A percentile compares a stretch with the other conserved stretches of the same genome.
These are phyloP conservation scores for Hystrix cristata DNA, from an alignment of 2,113 vertebrate species.

Conservation along the genomic window DNA sequence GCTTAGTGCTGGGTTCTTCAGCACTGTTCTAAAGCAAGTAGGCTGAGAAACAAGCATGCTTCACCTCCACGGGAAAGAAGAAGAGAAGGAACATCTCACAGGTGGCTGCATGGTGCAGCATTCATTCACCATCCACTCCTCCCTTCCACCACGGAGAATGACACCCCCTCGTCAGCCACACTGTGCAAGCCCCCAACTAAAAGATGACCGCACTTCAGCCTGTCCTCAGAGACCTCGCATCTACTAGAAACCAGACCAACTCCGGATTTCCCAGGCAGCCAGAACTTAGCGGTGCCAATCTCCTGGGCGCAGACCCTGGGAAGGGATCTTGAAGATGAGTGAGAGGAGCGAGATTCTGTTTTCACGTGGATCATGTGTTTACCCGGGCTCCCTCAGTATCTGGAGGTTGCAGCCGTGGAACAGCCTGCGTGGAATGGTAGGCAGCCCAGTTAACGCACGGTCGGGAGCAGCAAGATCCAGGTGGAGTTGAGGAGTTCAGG, in stretches of 20 bases:
- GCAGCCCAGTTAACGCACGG: neutral
- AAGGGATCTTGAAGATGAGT: neutral
- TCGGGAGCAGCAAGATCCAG: neutral
- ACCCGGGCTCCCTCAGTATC: neutral
- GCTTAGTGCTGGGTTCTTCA: neutral
- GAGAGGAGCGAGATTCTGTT: neutral
- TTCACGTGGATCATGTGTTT: conserved; percentile 6
- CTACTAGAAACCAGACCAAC: neutral
- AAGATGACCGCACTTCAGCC: neutral
- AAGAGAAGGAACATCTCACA: neutral
- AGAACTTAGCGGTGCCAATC: neutral
- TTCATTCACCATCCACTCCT: neutral
- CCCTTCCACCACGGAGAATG: neutral
- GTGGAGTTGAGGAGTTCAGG: neutral
- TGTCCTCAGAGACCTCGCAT: neutral
- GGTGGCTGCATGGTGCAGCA: neutral
- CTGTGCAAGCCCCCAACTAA: neutral
- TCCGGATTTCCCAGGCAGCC: neutral
- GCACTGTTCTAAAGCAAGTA: neutral
- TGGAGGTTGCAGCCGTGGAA: neutral
- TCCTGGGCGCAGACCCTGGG: neutral
- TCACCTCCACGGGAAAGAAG: neutral
- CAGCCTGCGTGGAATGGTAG: neutral
- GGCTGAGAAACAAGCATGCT: neutral
- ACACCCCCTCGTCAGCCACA: neutral